Evolutionary conservation across 2,113 vertebrate genomes (phyloP).

Genomic region (Ailuropoda melanoleuca): DNA sequence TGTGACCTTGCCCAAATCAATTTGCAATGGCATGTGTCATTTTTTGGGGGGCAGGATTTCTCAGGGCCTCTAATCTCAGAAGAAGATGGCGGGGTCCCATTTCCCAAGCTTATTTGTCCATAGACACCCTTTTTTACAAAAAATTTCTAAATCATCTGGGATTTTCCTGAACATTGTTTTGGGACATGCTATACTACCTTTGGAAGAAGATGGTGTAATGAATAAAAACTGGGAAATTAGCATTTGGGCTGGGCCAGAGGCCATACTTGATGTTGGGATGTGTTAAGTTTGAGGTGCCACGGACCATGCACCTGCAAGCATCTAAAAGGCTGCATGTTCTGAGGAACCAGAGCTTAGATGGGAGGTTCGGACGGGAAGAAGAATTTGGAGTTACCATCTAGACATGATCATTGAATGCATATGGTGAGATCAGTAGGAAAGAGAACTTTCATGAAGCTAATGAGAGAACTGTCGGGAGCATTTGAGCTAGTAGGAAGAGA

Average conservation of each 20-base stretch:
- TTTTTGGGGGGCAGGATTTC: not conserved
- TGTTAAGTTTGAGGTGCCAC: not conserved
- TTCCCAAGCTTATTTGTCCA: not conserved
- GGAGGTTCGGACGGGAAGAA: not conserved
- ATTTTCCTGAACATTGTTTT: not conserved
- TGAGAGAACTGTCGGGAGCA: not conserved
- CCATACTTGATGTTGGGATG: not conserved
- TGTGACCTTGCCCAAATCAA: not conserved
- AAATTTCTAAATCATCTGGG: not conserved
- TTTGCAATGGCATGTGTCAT: not conserved
- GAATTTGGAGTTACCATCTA: not conserved
- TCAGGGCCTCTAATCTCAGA: not conserved
- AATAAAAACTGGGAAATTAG: not conserved
- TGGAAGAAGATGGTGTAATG: not conserved
- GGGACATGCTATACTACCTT: not conserved
- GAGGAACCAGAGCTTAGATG: not conserved
- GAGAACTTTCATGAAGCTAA: not conserved
- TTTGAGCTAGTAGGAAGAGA: not conserved
- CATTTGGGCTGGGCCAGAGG: not conserved
- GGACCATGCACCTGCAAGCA: not conserved
- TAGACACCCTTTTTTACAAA: not conserved
- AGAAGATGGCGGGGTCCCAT: not conserved
- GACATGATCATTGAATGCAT: not conserved
- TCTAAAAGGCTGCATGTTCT: not conserved
- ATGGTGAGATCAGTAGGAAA: not conserved